A percentile compares a stretch with the other conserved stretches of the same genome.
Conservation (phyloP, 2,113 vertebrate genomes). For the Dryoscopus gambensis region DNA sequence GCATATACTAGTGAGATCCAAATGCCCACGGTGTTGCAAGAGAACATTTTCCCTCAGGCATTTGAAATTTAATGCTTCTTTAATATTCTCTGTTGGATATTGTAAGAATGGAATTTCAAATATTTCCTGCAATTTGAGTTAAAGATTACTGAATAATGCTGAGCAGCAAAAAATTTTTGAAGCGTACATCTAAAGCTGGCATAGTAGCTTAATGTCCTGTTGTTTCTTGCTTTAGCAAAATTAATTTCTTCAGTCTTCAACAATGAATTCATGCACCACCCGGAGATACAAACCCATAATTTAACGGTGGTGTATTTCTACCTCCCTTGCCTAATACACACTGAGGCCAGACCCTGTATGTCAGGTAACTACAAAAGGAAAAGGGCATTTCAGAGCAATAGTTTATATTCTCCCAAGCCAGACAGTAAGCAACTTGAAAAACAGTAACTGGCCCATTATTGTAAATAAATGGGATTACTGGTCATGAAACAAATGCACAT, state of each 20-base stretch:
- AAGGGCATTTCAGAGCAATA: neutral
- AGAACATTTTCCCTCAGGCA: conserved; percentile 52
- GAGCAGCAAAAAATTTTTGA: conserved; percentile 46
- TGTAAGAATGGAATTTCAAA: conserved; percentile 69
- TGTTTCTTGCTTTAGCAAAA: conserved; percentile 63
- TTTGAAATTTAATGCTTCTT: conserved; percentile 68
- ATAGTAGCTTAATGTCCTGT: conserved; percentile 52
- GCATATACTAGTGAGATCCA: conserved; percentile 7
- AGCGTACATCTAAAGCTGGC: conserved; percentile 47
- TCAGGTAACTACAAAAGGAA: neutral
- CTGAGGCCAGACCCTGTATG: neutral
- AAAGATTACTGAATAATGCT: conserved; percentile 65
- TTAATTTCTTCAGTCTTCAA: conserved; percentile 51
- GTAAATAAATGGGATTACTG: conserved; percentile 9
- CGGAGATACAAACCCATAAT: conserved; percentile 39
- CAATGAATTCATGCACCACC: conserved; percentile 43
- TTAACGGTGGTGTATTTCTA: conserved; percentile 30
- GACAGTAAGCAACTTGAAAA: neutral
- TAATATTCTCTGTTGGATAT: conserved; percentile 67
- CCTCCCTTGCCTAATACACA: neutral
- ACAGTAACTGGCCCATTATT: neutral
- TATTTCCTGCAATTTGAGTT: conserved; percentile 70
- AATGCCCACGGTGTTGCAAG: conserved; percentile 37
- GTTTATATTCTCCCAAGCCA: neutral
- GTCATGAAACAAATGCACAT: neutral